Percentiles rank a stretch among this genome's conserved stretches.
Evolutionary conservation across 2,797 vertebrate species (phyloP).

Genomic region (Chiroxiphia lanceolata): DNA sequence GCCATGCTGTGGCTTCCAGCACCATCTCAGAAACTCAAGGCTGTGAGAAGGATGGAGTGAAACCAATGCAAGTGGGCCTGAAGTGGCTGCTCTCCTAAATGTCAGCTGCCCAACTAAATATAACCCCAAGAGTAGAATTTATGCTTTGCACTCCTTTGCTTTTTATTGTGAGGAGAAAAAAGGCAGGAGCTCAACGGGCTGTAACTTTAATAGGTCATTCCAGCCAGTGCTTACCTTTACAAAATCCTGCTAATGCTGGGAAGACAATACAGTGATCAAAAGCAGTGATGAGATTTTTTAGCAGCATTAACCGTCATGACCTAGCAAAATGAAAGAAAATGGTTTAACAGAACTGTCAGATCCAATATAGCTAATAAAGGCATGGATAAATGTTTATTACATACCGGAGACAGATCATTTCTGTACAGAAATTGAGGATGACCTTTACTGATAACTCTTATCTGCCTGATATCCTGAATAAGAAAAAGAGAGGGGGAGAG

Average conservation of each 20-base stretch:
- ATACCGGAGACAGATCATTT: slow-evolving; percentile 97
- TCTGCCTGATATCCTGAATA: slow-evolving; percentile 85
- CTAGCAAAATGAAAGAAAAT: slow-evolving; percentile 90
- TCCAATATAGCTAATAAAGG: slow-evolving; percentile 98
- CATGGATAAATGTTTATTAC: slow-evolving; percentile 99
- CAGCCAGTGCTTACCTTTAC: slow-evolving; percentile 79
- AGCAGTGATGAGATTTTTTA: slow-evolving; percentile 89
- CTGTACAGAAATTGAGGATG: slow-evolving; percentile 99
- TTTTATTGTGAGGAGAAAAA: slow-evolving; percentile 72
- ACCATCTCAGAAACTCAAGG: slow-evolving; percentile 5
- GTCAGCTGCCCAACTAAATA: slow-evolving; percentile 73
- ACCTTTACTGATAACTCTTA: slow-evolving; percentile 97
- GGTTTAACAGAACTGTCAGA: slow-evolving; percentile 99
- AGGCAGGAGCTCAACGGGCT: slow-evolving; percentile 66
- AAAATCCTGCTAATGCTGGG: slow-evolving; percentile 75
- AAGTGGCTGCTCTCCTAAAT: slow-evolving; percentile 60
- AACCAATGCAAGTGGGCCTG: slow-evolving; percentile 55
- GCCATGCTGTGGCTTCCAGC: slow-evolving; percentile 22
- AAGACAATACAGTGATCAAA: slow-evolving; percentile 84
- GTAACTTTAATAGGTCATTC: slow-evolving; percentile 80
- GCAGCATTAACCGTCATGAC: slow-evolving; percentile 96
- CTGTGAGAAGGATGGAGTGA: slow-evolving; percentile 63
- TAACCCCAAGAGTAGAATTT: slow-evolving; percentile 68
- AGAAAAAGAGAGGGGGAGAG: slow-evolving; percentile 70
- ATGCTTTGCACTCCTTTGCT: slow-evolving; percentile 69